phyloP scores from a whole-genome alignment of 1,140 invertebrate genomes.

The Scaptodrosophila lebanonensis region DNA sequence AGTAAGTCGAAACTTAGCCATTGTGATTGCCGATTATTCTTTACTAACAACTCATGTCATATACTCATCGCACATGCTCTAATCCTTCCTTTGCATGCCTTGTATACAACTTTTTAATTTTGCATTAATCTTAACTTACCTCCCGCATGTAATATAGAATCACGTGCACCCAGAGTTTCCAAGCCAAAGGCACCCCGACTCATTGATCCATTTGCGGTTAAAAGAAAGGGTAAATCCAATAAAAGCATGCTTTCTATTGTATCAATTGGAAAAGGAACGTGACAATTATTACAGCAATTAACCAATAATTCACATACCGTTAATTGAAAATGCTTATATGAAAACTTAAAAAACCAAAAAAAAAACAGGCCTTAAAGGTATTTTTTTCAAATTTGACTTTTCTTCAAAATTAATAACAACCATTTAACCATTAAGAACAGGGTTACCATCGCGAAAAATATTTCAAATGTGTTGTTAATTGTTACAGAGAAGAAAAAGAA shows the following conservation, averaged over 20 bases:
- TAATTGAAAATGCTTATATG: background rate
- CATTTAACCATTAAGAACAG: too few species aligned
- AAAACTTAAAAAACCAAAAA: too few species aligned
- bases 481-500: too few species aligned
- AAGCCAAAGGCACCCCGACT: slow-evolving; percentile 55
- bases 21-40: background rate
- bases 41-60: background rate
- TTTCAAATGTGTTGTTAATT: too few species aligned
- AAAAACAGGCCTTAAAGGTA: too few species aligned
- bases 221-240: slow-evolving; percentile 67
- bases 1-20: slow-evolving; percentile 37
- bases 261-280: too few species aligned
- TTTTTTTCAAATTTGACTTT: too few species aligned
- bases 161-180: slow-evolving; percentile 36
- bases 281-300: too few species aligned
- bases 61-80: background rate
- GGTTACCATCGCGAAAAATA: too few species aligned
- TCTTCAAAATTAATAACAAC: too few species aligned
- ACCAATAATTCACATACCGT: too few species aligned
- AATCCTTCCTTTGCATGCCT: slow-evolving; percentile 3
- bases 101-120: slow-evolving; percentile 14
- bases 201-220: slow-evolving; percentile 70
- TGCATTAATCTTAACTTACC: slow-evolving; percentile 13
- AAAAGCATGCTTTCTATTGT: too few species aligned
- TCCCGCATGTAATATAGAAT: slow-evolving; percentile 9